These are phyloP conservation scores for Patiria miniata DNA, from an alignment of 35 echinoderm and acorn worm genomes.

Conservation along the genomic window DNA sequence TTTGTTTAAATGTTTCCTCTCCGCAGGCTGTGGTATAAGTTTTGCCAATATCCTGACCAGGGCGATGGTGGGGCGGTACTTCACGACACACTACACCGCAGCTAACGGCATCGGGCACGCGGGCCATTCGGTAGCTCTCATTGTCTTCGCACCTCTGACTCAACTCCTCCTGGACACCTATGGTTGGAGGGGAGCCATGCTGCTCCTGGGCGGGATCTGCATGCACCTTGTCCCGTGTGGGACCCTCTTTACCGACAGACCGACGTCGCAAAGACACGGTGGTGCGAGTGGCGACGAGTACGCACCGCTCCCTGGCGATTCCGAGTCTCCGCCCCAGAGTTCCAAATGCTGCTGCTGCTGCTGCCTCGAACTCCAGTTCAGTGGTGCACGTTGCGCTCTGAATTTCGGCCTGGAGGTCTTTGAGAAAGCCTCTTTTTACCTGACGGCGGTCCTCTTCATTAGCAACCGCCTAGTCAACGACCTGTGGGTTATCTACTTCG, in stretches of 20 bases:
- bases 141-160: background rate
- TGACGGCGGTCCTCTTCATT: background rate
- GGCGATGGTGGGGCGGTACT: conserved; percentile 8
- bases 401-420: background rate
- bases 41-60: conserved; percentile 19
- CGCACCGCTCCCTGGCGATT: background rate
- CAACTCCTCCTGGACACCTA: background rate
- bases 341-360: background rate
- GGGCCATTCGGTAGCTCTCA: background rate
- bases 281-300: background rate
- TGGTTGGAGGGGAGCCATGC: background rate
- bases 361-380: background rate
- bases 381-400: no score
- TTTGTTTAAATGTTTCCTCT: background rate
- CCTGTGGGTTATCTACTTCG: conserved; percentile 13
- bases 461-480: background rate
- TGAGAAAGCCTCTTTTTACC: background rate
- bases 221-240: background rate
- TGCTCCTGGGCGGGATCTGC: background rate
- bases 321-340: background rate
- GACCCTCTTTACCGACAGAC: background rate
- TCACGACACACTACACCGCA: background rate
- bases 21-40: background rate
- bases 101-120: background rate
- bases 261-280: background rate